Evolutionary conservation across 2,113 vertebrate species (phyloP), one percentile per base, ranked within the genome.

Genomic region (Sorex araneus): DNA sequence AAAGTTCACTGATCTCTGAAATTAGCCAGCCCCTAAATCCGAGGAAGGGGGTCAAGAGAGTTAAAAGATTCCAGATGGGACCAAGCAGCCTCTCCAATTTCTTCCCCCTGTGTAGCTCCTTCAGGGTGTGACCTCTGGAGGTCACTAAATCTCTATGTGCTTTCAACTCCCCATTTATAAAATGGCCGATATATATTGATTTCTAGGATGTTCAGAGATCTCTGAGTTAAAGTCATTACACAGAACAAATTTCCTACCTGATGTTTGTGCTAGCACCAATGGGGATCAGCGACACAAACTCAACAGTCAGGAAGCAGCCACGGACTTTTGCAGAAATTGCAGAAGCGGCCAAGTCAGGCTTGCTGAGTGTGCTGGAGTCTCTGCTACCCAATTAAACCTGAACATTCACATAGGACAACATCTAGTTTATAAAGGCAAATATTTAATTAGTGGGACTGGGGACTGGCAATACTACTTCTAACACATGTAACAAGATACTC

Each of bases 401-500:
- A 0, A 8, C 93, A 86, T 95, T 96, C 92, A 92, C 95, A 81
- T 77, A 63, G 30, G 92, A 92, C 82, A 77, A 40, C 92, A 91
- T 95, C 93, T 40, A 0, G 45, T 94, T 97, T 82, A 94, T 94
- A 97, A 97, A 95, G 94, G 95, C 95, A 96, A 96, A 96, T 98
- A 96, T 95, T 97, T 97, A 97, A 98, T 97, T 95, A 96, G 95
- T 57, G 69, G 94, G 95, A 95, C 95, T 84, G 84, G 96, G 95
- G 95, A 95, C 95, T 92, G 97, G 93, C 96, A 97, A 93, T 92
- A 63, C 96, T 96, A 94, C 96, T 97, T 97, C 97, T 94, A 96
- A 97, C 96, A 90, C 96, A 77, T 95, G 97, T 97, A 97, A 98
- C 96, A 92, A 97, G 97, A 98, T 94, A 97, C 92, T 91, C 71